Evolutionary conservation across 1,140 invertebrate genomes (phyloP).

Genomic region (Diachasma alloeum): DNA sequence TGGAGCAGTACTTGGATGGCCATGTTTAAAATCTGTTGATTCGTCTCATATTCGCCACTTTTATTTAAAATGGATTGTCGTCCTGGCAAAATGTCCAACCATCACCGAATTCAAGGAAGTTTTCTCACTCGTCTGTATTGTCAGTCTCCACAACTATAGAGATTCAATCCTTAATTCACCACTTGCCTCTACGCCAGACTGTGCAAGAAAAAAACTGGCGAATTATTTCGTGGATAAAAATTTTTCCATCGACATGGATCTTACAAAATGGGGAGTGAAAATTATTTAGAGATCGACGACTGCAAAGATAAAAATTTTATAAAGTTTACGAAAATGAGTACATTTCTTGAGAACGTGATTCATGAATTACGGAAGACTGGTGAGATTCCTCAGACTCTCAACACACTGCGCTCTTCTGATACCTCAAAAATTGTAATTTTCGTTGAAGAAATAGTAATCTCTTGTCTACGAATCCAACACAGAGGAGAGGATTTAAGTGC

Average conservation of each 20-base stretch:
- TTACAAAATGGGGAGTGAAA: neutral
- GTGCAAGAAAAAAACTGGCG: neutral
- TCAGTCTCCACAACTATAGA: neutral
- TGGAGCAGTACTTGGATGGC: neutral
- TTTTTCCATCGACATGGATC: neutral
- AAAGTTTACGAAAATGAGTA: neutral
- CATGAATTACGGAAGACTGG: neutral
- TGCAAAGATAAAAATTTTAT: neutral
- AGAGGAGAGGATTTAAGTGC: neutral
- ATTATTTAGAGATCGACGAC: neutral
- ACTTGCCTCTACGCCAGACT: neutral
- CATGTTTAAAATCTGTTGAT: neutral
- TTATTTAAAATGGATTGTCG: neutral
- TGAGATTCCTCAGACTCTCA: neutral
- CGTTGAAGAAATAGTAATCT: neutral
- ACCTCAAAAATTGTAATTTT: neutral
- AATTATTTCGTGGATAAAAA: neutral
- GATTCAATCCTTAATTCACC: neutral
- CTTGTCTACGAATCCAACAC: neutral
- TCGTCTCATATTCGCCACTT: neutral
- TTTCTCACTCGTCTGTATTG: neutral
- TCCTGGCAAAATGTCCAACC: neutral
- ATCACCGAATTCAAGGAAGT: neutral
- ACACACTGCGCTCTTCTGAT: neutral
- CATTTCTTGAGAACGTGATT: neutral